Percentiles rank a stretch among this genome's conserved stretches.
These are phyloP conservation scores for Drosophila nikananu DNA, from an alignment of 1,140 invertebrate genomes.

Conservation along the genomic window DNA sequence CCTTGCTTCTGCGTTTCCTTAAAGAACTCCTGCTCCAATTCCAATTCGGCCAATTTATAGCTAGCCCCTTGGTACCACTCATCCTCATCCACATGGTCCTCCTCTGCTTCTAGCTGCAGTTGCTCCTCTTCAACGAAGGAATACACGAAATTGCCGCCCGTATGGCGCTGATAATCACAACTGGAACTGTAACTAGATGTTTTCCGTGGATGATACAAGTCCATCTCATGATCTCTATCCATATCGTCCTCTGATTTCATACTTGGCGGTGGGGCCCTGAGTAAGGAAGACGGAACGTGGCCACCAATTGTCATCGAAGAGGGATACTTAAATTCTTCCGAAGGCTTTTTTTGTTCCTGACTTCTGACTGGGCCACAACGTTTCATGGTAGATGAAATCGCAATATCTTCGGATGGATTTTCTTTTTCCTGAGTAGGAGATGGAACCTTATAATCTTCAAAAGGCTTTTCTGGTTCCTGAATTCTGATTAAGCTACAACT, in stretches of 20 bases:
- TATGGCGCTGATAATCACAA: background rate
- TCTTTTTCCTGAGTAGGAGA: background rate
- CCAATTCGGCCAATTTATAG: constrained; percentile 19
- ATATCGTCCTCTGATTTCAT: constrained; percentile 22
- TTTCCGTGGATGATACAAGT: background rate
- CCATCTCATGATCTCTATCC: background rate
- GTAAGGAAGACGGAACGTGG: background rate
- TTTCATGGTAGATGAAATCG: too few relatives aligned
- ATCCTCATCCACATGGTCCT: constrained; percentile 21
- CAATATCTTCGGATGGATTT: background rate
- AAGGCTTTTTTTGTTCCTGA: background rate
- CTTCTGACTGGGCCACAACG: background rate
- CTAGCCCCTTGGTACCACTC: constrained; percentile 28
- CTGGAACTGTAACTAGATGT: background rate
- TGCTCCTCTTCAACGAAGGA: constrained; percentile 25
- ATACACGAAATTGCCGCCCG: constrained; percentile 6
- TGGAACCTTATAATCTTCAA: background rate
- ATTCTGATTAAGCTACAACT: background rate
- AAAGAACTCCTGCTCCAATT: constrained; percentile 14
- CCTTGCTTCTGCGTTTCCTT: background rate
- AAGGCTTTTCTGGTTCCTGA: background rate
- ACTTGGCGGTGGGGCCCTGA: constrained; percentile 28
- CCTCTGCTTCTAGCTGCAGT: background rate
- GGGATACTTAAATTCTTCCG: too few relatives aligned
- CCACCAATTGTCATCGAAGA: too few relatives aligned